These are phyloP conservation scores for Trochalopteron elliotii DNA, from an alignment of 2,113 vertebrate genomes.

Conservation along the genomic window DNA sequence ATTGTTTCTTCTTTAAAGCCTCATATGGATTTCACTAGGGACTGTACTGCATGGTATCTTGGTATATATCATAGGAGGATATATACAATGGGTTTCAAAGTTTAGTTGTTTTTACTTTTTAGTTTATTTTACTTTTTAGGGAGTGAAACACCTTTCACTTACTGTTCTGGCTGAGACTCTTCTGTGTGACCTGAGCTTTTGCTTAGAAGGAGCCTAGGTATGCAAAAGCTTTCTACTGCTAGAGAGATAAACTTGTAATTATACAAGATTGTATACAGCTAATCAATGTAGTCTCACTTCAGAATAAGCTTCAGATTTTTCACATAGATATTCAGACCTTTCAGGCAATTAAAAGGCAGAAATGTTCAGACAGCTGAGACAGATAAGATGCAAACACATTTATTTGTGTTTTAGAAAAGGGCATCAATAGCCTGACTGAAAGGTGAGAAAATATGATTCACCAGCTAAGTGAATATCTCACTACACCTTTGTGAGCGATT, in stretches of 20 bases:
- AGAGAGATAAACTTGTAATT: background rate
- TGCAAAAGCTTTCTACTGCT: background rate
- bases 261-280: background rate
- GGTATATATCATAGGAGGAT: background rate
- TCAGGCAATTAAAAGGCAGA: background rate
- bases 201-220: background rate
- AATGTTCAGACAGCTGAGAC: background rate
- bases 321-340: background rate
- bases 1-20: background rate
- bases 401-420: background rate
- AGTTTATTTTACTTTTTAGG: background rate
- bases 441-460: background rate
- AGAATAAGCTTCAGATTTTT: background rate
- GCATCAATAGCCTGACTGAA: background rate
- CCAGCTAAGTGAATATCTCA: background rate
- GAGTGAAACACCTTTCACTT: background rate
- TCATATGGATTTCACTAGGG: background rate
- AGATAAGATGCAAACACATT: background rate
- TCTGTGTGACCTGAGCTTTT: background rate
- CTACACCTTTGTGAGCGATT: background rate
- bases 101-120: background rate
- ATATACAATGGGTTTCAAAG: background rate
- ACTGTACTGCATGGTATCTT: background rate
- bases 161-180: background rate
- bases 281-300: background rate